Base-by-base conservation (phyloP, 2,888 invertebrate species). In the Hirtodrosophila alboralis region DNA sequence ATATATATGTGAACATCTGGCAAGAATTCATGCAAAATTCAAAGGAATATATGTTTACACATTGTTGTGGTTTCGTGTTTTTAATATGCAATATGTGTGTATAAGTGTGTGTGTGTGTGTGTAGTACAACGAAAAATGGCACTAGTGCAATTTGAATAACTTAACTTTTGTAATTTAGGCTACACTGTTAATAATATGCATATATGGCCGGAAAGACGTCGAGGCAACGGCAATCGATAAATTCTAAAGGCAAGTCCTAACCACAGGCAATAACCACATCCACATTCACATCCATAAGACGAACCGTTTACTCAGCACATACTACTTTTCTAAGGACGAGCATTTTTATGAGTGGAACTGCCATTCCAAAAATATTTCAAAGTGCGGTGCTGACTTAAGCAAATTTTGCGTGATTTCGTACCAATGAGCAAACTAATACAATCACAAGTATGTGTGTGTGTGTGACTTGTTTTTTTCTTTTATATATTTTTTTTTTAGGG, bases 151-250 rank as follows among this genome's bases (percentile, higher is more conserved):
- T 84, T 74, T 67, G 53, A 70, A 70, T 81, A 62, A 61, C 40
- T 70, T 54, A 69, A 51, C 44, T 45, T 49, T 14, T 53, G 68
- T 48, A 66, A 67, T 56, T 72, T 41, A n/a, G 28, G 31, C 33
- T 27, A 53, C 33, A 9, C 33, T 27, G 38, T 44, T 47, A 51
- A 52, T 47, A 51, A 52, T 68, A 53, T 44, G 30, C 64, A 69
- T 48, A 47, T 38, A 12, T 45, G 27, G 26, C 27, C 43, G 28
- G 14, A 65, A 34, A 43, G 36, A 31, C 13, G 40, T 47, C 33
- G 18, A 49, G 44, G 37, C 27, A 52, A 38, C 16, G 59, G 26
- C 67, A 79, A 79, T 79, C 79, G 83, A 79, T 79, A 78, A 75
- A 61, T 70, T 65, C 66, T 59, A 44, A 60, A 60, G 62, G 53